Conservation (phyloP, 2,888 invertebrate genomes). For the Hirtodrosophila duncani region DNA sequence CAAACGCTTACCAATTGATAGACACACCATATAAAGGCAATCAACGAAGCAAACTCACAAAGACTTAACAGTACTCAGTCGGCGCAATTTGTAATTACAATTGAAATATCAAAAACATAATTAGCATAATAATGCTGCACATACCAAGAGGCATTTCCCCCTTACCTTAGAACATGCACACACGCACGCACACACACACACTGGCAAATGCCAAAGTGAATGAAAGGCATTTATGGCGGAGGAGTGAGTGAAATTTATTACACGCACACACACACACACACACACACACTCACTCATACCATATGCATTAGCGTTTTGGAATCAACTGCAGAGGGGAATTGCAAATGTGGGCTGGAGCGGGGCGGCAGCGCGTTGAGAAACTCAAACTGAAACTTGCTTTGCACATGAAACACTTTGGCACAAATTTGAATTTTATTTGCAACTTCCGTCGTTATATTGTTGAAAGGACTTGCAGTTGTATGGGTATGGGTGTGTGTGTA, state of each 20-base stretch:
- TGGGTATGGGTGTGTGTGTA: conserved; percentile 7
- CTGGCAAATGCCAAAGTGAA: conserved; percentile 53
- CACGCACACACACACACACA: conserved; percentile 15
- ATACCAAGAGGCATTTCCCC: neutral
- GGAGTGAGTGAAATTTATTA: conserved; percentile 47
- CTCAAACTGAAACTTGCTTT: conserved; percentile 31
- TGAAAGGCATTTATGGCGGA: conserved; percentile 43
- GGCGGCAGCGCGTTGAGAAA: conserved; percentile 9
- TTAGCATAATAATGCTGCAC: conserved; percentile 57
- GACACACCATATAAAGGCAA: neutral
- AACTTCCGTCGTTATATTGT: conserved; percentile 66
- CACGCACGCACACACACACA: conserved; percentile 1
- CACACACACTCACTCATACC: neutral
- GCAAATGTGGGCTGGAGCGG: conserved; percentile 2
- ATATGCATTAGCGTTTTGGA: conserved; percentile 55
- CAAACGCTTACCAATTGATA: too few species aligned
- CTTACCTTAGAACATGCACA: neutral
- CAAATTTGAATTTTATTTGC: conserved; percentile 74
- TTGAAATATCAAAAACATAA: conserved; percentile 64
- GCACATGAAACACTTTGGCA: conserved; percentile 65
- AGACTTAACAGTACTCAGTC: conserved; percentile 1
- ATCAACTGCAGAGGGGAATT: conserved; percentile 49
- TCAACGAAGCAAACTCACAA: neutral
- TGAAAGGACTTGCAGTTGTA: conserved; percentile 39
- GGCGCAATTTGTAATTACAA: conserved; percentile 36